These are phyloP conservation scores for Phrynocephalus forsythii DNA, from an alignment of 2,797 vertebrate species.

Conservation along the genomic window DNA sequence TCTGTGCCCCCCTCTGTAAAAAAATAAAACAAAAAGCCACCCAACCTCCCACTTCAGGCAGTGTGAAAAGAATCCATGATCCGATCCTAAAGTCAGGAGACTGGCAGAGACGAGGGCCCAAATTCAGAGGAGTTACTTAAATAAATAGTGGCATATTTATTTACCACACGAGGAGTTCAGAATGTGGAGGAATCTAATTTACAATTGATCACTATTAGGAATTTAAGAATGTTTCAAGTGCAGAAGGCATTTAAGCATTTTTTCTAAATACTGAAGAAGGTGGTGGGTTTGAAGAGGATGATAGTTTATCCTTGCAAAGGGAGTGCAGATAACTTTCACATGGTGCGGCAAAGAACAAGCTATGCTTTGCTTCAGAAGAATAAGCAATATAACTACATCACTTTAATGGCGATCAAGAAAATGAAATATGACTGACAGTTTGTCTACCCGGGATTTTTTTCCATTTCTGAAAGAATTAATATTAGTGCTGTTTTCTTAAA, in stretches of 20 bases:
- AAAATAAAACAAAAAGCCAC: constrained; percentile 1
- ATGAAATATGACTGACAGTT: neutral
- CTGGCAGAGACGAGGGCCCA: constrained; percentile 22
- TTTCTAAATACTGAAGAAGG: constrained; percentile 6
- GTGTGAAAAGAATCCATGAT: constrained; percentile 33
- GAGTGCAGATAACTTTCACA: neutral
- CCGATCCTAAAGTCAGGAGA: neutral
- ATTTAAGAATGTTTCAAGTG: constrained; percentile 6
- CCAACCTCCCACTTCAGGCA: neutral
- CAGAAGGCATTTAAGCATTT: neutral
- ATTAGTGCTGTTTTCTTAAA: neutral
- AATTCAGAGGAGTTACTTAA: constrained; percentile 33
- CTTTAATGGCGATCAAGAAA: neutral
- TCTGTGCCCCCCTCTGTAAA: constrained; percentile 14
- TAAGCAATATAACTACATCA: neutral
- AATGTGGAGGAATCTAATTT: neutral
- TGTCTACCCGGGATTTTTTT: neutral
- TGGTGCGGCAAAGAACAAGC: constrained; percentile 38
- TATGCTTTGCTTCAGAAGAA: neutral
- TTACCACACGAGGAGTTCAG: constrained; percentile 14
- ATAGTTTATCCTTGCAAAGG: constrained; percentile 31
- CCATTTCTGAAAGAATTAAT: neutral
- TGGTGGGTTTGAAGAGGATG: constrained; percentile 31
- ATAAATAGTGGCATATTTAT: constrained; percentile 33
- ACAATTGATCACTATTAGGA: constrained; percentile 16